Percentiles rank a stretch among this genome's conserved stretches.
Evolutionary conservation across 2,888 invertebrate genomes (phyloP).

Genomic region (Drosophila quinaria): DNA sequence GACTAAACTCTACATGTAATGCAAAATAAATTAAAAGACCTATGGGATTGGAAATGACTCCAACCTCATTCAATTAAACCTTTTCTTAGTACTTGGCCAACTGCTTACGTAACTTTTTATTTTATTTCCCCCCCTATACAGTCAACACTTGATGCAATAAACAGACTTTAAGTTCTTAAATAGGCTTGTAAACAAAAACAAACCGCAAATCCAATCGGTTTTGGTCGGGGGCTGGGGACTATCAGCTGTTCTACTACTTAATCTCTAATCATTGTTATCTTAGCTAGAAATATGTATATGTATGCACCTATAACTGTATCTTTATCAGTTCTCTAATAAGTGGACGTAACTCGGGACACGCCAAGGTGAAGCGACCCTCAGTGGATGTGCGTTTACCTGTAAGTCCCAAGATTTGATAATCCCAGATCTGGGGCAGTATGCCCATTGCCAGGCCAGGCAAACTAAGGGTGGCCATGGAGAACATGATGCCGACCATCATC

Average conservation of each 20-base stretch:
- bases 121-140: background rate
- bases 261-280: conserved; percentile 5
- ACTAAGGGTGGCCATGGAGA: conserved; percentile 88
- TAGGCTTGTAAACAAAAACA: conserved; percentile 3
- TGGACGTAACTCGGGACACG: background rate
- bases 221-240: background rate
- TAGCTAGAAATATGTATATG: background rate
- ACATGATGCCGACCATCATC: conserved; percentile 89
- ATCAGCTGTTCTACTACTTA: conserved; percentile 7
- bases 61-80: no score
- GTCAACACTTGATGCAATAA: background rate
- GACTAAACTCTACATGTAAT: no score
- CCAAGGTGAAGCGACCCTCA: conserved; percentile 16
- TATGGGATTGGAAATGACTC: no score
- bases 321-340: background rate
- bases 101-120: no score
- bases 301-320: background rate
- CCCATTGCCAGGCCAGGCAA: conserved; percentile 91
- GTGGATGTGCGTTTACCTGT: conserved; percentile 60
- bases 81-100: no score
- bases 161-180: background rate
- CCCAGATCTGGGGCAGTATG: conserved; percentile 89
- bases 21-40: no score
- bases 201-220: conserved; percentile 4
- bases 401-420: conserved; percentile 85